Conservation (phyloP, 2,888 invertebrate species). For the Mythimna pallens region DNA sequence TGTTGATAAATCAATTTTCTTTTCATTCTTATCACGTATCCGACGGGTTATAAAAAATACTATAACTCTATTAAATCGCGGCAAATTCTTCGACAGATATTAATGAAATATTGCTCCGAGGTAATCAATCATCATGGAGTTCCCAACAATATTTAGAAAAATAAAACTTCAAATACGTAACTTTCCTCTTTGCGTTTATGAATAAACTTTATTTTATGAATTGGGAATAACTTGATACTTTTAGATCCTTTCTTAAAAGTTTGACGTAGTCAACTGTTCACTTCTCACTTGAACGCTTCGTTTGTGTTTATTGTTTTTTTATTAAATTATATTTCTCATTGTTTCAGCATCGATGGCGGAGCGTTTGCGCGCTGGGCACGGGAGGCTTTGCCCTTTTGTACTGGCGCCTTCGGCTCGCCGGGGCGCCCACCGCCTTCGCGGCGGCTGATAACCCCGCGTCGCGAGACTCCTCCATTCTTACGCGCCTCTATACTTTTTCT, state of each 20-base stretch:
- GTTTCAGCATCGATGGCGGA: slow-evolving; percentile 93
- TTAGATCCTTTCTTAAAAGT: slow-evolving; percentile 63
- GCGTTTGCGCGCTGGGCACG: slow-evolving; percentile 92
- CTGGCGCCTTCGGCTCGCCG: slow-evolving; percentile 95
- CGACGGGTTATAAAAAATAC: slow-evolving; percentile 70
- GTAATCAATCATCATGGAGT: slow-evolving; percentile 85
- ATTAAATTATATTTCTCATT: slow-evolving; percentile 69
- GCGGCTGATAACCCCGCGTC: slow-evolving; percentile 99
- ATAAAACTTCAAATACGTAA: slow-evolving; percentile 72
- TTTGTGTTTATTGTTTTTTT: slow-evolving; percentile 51
- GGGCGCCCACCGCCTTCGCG: slow-evolving; percentile 95
- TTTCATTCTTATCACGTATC: slow-evolving; percentile 46
- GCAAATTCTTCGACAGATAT: slow-evolving; percentile 87
- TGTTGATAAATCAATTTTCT: slow-evolving; percentile 2
- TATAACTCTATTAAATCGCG: slow-evolving; percentile 78
- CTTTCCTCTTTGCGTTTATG: slow-evolving; percentile 70
- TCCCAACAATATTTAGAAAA: slow-evolving; percentile 75
- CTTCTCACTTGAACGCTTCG: slow-evolving; percentile 53
- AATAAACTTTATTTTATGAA: slow-evolving; percentile 68
- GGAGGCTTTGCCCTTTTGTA: slow-evolving; percentile 93
- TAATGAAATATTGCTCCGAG: slow-evolving; percentile 84
- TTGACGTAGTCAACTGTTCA: slow-evolving; percentile 59
- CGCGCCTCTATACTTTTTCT: slow-evolving; percentile 96
- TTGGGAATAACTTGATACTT: slow-evolving; percentile 65
- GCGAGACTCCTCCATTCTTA: slow-evolving; percentile 94